Conservation (phyloP, 2,888 invertebrate species). For the Chirona hameri region DNA sequence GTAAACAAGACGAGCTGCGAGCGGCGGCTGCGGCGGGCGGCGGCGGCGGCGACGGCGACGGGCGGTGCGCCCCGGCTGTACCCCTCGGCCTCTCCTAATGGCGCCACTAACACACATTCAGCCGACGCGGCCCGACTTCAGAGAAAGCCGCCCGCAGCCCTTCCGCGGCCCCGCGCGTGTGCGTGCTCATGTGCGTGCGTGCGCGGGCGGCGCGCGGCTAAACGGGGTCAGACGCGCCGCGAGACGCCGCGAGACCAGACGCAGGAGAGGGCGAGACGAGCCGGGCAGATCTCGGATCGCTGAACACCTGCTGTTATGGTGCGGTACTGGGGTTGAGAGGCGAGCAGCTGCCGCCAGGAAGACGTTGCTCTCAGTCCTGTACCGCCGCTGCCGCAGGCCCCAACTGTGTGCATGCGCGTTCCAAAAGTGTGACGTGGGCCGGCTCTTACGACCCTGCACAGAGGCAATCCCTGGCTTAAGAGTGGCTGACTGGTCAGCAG, state of each 20-base stretch:
- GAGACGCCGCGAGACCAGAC: background rate
- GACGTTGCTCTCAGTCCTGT: too few species aligned
- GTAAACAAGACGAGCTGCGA: background rate
- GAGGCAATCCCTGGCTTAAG: too few species aligned
- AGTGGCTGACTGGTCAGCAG: too few species aligned
- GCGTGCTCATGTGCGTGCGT: background rate
- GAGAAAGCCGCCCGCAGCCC: background rate
- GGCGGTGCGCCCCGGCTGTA: background rate
- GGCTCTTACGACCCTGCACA: too few species aligned
- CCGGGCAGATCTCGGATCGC: background rate
- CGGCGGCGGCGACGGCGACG: too few species aligned
- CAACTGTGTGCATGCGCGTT: too few species aligned
- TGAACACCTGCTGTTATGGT: too few species aligned
- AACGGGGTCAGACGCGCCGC: background rate
- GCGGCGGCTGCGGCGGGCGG: background rate
- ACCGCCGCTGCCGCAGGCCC: too few species aligned
- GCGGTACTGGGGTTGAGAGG: too few species aligned
- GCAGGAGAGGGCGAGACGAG: background rate
- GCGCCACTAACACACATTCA: conserved; percentile 6
- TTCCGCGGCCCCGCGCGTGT: background rate
- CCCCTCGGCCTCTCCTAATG: background rate
- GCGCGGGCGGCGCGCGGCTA: background rate
- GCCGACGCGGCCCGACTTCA: background rate
- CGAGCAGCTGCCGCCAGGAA: too few species aligned
- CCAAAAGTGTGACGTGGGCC: too few species aligned